phyloP scores from a whole-genome alignment of 92 coral and sea anemone genomes.

The Montipora capitata region DNA sequence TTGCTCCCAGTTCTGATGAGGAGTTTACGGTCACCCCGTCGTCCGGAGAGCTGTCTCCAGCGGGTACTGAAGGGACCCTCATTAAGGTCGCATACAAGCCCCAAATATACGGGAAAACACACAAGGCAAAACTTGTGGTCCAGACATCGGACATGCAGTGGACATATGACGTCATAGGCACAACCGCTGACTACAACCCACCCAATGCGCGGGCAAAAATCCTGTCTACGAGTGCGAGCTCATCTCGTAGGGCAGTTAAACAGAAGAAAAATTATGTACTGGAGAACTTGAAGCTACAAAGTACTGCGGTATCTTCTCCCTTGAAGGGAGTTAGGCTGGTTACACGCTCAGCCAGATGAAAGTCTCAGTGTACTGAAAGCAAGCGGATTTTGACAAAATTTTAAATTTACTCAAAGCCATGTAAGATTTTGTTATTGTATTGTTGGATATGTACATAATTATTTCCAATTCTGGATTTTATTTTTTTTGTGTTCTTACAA shows the following conservation, averaged over 20 bases:
- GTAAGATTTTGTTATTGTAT: not conserved
- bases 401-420: not conserved
- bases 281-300: conserved; percentile 91
- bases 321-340: conserved; percentile 90
- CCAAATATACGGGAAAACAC: conserved; percentile 92
- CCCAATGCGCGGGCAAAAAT: conserved; percentile 92
- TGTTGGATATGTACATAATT: conserved; percentile 37
- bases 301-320: conserved; percentile 97
- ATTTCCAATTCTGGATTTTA: conserved; percentile 13
- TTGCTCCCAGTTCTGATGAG: conserved; percentile 87
- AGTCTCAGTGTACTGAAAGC: not conserved
- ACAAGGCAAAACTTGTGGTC: conserved; percentile 91
- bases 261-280: conserved; percentile 96
- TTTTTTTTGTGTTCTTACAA: not conserved
- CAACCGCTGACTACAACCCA: conserved; percentile 93
- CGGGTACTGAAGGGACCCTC: conserved; percentile 93
- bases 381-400: not conserved
- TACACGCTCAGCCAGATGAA: conserved; percentile 47
- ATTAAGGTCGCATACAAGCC: conserved; percentile 93
- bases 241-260: conserved; percentile 85
- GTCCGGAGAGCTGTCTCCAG: conserved; percentile 82
- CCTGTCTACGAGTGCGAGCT: conserved; percentile 76
- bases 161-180: conserved; percentile 94
- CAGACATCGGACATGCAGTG: conserved; percentile 99
- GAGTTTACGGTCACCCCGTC: conserved; percentile 88